phyloP scores from a whole-genome alignment of 2,888 invertebrate genomes.

The Schrankia costaestrigalis region DNA sequence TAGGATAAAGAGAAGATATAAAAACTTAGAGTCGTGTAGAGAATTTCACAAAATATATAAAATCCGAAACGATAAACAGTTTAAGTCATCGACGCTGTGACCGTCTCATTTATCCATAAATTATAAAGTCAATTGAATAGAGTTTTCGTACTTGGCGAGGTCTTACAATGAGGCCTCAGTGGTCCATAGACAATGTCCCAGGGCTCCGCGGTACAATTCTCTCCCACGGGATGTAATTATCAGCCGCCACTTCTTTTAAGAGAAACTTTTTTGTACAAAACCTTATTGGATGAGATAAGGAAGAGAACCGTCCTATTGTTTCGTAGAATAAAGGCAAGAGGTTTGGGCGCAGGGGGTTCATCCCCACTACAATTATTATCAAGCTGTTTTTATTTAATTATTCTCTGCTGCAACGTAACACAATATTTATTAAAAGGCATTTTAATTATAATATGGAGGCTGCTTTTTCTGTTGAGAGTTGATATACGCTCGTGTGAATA shows the following conservation, averaged over 20 bases:
- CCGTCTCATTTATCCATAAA: constrained; percentile 4
- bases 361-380: constrained; percentile 20
- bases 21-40: too few species aligned
- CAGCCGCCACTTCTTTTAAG: constrained; percentile 28
- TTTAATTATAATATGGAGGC: too few species aligned
- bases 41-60: too few species aligned
- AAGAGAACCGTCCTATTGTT: constrained; percentile 32
- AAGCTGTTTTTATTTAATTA: constrained; percentile 32
- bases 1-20: too few species aligned
- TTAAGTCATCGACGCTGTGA: too few species aligned
- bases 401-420: constrained; percentile 6
- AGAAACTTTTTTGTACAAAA: constrained; percentile 28
- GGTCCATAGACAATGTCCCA: constrained; percentile 2
- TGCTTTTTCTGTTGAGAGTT: too few species aligned
- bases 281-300: constrained; percentile 41
- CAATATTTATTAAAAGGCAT: constrained; percentile 15
- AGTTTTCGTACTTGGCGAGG: constrained; percentile 2
- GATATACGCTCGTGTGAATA: too few species aligned
- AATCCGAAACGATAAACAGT: too few species aligned
- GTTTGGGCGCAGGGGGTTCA: background rate
- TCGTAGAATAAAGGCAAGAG: constrained; percentile 3
- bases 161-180: constrained; percentile 1
- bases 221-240: constrained; percentile 38
- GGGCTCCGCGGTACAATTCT: constrained; percentile 7
- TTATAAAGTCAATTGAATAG: constrained; percentile 13